These are phyloP conservation scores for Platycheirus albimanus DNA, from an alignment of 2,888 invertebrate genomes.

Conservation along the genomic window DNA sequence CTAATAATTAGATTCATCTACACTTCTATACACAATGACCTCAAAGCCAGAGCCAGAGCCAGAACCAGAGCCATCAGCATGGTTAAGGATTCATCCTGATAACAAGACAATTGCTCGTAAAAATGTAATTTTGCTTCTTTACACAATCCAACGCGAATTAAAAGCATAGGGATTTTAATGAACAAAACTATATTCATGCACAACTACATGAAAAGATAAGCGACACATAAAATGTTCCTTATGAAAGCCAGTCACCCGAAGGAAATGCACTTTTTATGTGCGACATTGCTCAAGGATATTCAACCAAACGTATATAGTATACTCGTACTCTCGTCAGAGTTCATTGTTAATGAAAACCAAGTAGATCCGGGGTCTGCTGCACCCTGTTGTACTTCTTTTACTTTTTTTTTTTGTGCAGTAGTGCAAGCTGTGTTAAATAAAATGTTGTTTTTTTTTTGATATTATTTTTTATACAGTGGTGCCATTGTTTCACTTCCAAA, in stretches of 20 bases:
- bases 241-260: conserved; percentile 58
- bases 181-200: conserved; percentile 23
- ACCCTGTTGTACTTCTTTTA: no score
- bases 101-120: neutral
- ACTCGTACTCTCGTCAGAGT: conserved; percentile 66
- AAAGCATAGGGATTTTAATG: neutral
- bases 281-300: conserved; percentile 69
- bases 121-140: neutral
- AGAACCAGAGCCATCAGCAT: no score
- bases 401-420: conserved; percentile 54
- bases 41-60: no score
- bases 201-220: conserved; percentile 66
- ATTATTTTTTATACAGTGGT: conserved; percentile 14
- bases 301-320: conserved; percentile 52
- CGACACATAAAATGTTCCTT: conserved; percentile 62
- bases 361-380: conserved; percentile 56
- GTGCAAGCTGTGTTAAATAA: conserved; percentile 66
- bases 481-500: conserved; percentile 64
- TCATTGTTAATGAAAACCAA: conserved; percentile 70
- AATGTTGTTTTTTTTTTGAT: conserved; percentile 27
- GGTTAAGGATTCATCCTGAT: conserved; percentile 6
- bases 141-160: neutral
- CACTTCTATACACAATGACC: no score
- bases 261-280: conserved; percentile 69
- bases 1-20: no score